Evolutionary conservation across 2,113 vertebrate genomes (phyloP).

Genomic region (Perca flavescens): DNA sequence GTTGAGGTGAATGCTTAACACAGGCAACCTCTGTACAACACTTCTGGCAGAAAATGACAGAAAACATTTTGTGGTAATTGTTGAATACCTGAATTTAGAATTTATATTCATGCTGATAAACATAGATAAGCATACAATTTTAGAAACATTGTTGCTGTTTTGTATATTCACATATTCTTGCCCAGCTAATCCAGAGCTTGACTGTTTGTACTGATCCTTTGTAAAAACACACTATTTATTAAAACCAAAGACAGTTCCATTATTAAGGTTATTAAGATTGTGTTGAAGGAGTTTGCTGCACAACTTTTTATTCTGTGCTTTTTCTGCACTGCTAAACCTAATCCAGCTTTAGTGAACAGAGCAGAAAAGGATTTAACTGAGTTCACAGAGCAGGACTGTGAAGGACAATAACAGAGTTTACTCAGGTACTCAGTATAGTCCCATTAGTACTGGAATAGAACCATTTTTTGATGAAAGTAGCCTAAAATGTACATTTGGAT

Average conservation of each 20-base stretch:
- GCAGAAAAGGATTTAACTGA: conserved; percentile 38
- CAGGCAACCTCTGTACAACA: not conserved
- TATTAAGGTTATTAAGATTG: not conserved
- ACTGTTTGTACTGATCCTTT: not conserved
- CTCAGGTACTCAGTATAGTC: conserved; percentile 28
- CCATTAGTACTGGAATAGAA: not conserved
- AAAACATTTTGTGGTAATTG: not conserved
- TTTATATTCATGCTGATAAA: not conserved
- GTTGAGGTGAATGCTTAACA: conserved; percentile 16
- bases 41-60: conserved; percentile 9
- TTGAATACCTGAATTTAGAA: conserved; percentile 4
- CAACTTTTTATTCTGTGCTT: conserved; percentile 25
- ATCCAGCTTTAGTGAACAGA: conserved; percentile 52
- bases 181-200: not conserved
- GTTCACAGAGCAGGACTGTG: conserved; percentile 26
- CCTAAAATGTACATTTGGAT: not conserved
- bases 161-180: not conserved
- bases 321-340: conserved; percentile 31
- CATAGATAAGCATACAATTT: not conserved
- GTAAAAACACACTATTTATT: conserved; percentile 3
- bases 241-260: conserved; percentile 1
- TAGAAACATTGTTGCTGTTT: not conserved
- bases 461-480: not conserved
- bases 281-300: conserved; percentile 17
- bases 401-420: conserved; percentile 21